These are phyloP conservation scores for Lepus townsendii DNA, from an alignment of 2,797 vertebrate genomes.

Conservation along the genomic window DNA sequence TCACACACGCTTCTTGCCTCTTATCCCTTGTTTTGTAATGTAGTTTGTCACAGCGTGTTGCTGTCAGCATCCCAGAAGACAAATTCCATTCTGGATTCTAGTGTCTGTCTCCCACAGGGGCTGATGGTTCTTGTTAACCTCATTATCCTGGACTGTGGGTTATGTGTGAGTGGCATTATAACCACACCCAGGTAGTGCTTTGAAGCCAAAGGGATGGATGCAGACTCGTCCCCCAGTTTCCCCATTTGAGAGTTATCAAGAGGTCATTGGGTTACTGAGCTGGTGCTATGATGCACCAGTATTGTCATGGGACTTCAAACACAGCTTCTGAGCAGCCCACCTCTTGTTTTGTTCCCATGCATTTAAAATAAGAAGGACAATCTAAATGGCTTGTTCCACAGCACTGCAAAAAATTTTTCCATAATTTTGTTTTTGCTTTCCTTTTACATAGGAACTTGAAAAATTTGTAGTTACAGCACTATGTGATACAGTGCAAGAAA, in stretches of 20 bases:
- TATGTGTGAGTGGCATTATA: background rate
- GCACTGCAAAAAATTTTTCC: slow-evolving; percentile 64
- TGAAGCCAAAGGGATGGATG: background rate
- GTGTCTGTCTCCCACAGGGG: background rate
- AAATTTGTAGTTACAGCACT: slow-evolving; percentile 54
- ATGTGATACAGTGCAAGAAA: slow-evolving; percentile 70
- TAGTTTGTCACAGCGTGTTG: slow-evolving; percentile 18
- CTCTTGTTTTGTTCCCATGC: slow-evolving; percentile 62
- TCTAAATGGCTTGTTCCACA: slow-evolving; percentile 63
- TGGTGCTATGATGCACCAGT: background rate
- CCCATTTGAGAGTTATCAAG: background rate
- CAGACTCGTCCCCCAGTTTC: slow-evolving; percentile 11
- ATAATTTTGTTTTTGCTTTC: slow-evolving; percentile 52
- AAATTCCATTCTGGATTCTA: slow-evolving; percentile 36
- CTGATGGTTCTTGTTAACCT: background rate
- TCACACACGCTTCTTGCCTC: background rate
- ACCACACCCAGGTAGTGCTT: background rate
- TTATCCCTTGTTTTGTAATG: slow-evolving; percentile 17
- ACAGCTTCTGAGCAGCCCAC: slow-evolving; percentile 47
- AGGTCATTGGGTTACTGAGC: slow-evolving; percentile 24
- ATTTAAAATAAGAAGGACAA: slow-evolving; percentile 76
- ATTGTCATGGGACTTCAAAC: background rate
- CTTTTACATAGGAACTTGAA: slow-evolving; percentile 43
- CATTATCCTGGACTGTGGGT: background rate
- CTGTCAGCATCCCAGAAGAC: background rate